Evolutionary conservation across 2,888 invertebrate genomes (phyloP), one percentile per base, ranked within the genome.

Genomic region (Drosophila formosana): DNA sequence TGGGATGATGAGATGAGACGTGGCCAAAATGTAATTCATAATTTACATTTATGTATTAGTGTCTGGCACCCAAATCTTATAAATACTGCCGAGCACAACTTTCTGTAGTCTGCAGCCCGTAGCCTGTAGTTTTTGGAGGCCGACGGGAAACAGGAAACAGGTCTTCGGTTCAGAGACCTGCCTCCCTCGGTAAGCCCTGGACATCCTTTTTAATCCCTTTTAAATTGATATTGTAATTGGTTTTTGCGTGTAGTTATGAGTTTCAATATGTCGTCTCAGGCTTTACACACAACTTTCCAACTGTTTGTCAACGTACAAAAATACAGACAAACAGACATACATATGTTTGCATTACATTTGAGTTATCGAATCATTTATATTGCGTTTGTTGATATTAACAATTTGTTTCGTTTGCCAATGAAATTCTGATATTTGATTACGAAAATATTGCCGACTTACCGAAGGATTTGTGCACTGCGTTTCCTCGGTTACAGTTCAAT

Each of bases 211-310:
- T 89, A 88, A 88, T 88, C 89, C 78, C 78, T 75, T 83, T 88
- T 79, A 88, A 89, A 88, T 88, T 89, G 88, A 76, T 89, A 88
- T 88, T 88, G 82, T 88, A 89, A 88, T 89, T 88, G 89, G 78
- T 77, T 88, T 89, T 72, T 75, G 72, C 69, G 66, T 72, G 72
- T 82, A 84, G 86, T 78, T 84, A 82, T 83, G 80, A 80, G 83
- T 82, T 78, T 78, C 84, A 82, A 87, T 87, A 84, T 87, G 84
- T 80, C 71, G 64, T 49, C 47, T 55, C 39, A 11, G 57, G 53
- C 55, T 28, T 68, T 62, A 30, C 50, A 28, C 18, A 7, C 55
- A 53, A 26, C 23, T 55, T 43, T 52, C 26, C 28, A 46, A 53
- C 61, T 30, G 25, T 47, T 1, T 51, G 43, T 39, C 9, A 39